Evolutionary conservation across 2,888 invertebrate genomes (phyloP).

Genomic region (Oligia latruncula): DNA sequence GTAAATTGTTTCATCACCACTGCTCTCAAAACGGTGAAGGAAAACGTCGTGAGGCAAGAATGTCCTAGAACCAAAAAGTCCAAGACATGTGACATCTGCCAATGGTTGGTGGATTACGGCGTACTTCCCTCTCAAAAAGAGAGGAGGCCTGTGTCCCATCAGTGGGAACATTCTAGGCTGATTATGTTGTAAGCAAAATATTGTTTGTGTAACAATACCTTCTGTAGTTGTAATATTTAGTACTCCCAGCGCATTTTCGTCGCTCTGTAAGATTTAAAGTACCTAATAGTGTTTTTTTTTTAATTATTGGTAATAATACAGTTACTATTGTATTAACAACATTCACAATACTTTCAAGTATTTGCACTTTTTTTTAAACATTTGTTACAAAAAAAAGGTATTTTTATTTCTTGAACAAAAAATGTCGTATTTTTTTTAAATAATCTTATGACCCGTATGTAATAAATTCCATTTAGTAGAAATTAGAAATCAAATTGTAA

Average conservation of each 20-base stretch:
- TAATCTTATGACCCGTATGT: conserved; percentile 45
- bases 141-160: background rate
- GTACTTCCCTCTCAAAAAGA: background rate
- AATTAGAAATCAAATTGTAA: conserved; percentile 28
- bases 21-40: background rate
- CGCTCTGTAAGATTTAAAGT: conserved; percentile 58
- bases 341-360: conserved; percentile 51
- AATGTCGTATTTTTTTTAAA: conserved; percentile 1
- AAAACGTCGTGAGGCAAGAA: background rate
- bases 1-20: background rate
- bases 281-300: conserved; percentile 38
- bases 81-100: background rate
- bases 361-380: conserved; percentile 19
- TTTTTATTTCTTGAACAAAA: conserved; percentile 27
- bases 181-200: background rate
- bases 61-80: background rate
- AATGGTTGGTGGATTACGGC: background rate
- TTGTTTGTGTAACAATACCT: conserved; percentile 37
- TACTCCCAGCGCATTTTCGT: conserved; percentile 52
- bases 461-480: conserved; percentile 52
- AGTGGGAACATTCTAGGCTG: background rate
- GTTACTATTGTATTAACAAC: conserved; percentile 32
- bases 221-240: conserved; percentile 49
- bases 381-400: background rate
- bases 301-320: conserved; percentile 35